phyloP scores from a whole-genome alignment of 2,113 vertebrate species.

The Manacus vitellinus region DNA sequence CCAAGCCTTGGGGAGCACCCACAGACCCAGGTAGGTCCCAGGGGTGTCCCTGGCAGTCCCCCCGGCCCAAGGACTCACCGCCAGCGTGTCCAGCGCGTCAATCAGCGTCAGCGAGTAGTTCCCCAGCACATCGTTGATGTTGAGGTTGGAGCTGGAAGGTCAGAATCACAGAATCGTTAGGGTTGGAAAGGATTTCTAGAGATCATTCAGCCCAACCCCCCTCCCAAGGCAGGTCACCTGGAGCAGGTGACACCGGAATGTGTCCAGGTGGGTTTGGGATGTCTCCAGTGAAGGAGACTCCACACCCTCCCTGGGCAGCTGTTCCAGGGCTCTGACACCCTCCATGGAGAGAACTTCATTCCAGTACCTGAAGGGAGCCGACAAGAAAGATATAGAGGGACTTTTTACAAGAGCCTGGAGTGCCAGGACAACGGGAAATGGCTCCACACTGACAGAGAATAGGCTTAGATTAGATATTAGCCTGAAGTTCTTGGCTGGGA shows the following conservation, averaged over 20 bases:
- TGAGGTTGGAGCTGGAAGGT: constrained; percentile 92
- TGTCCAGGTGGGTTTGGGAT: background rate
- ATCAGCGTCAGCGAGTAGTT: constrained; percentile 97
- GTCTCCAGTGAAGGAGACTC: background rate
- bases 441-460: too few species aligned
- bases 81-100: constrained; percentile 91
- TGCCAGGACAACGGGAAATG: background rate
- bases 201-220: background rate
- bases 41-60: background rate
- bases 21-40: background rate
- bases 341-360: background rate
- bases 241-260: background rate
- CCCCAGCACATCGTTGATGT: constrained; percentile 97
- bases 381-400: background rate
- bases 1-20: background rate
- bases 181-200: background rate
- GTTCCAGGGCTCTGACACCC: background rate
- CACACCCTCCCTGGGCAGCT: background rate
- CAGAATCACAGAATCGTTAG: background rate
- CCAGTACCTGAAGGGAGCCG: background rate
- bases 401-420: background rate
- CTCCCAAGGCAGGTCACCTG: background rate
- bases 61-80: constrained; percentile 78
- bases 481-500: fast-evolving
- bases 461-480: background rate